Conservation (phyloP, 2,113 vertebrate genomes). For the Rhea americana region DNA sequence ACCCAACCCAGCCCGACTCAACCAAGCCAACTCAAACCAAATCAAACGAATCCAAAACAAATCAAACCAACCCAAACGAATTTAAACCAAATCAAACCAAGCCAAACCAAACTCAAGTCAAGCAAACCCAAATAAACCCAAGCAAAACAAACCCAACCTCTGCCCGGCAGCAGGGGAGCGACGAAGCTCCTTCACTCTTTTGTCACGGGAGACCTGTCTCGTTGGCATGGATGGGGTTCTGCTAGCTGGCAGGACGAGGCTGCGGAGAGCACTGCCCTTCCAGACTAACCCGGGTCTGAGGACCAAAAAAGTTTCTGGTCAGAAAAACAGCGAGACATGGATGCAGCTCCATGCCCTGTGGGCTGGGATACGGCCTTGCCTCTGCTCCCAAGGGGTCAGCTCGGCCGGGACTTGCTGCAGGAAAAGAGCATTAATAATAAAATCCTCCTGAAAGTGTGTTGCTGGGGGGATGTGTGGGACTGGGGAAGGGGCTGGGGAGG, state of each 20-base stretch:
- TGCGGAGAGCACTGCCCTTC: too few relatives aligned
- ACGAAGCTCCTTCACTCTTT: too few relatives aligned
- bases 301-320: too few relatives aligned
- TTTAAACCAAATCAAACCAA: neutral
- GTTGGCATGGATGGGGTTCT: too few relatives aligned
- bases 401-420: neutral
- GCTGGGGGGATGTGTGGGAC: neutral
- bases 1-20: neutral
- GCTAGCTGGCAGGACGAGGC: too few relatives aligned
- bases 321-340: too few relatives aligned
- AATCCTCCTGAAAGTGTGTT: neutral
- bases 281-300: too few relatives aligned
- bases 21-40: neutral
- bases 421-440: neutral
- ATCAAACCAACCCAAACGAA: neutral
- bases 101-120: neutral
- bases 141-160: neutral
- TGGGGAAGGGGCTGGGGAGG: accelerated
- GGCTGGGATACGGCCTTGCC: too few relatives aligned
- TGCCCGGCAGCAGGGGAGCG: too few relatives aligned
- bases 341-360: too few relatives aligned
- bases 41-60: neutral
- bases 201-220: too few relatives aligned
- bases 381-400: too few relatives aligned
- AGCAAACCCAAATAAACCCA: neutral